Percentiles rank a stretch among this genome's conserved stretches.
phyloP scores from a whole-genome alignment of 2,113 vertebrate genomes.

The Orthochromis malagaraziensis region DNA sequence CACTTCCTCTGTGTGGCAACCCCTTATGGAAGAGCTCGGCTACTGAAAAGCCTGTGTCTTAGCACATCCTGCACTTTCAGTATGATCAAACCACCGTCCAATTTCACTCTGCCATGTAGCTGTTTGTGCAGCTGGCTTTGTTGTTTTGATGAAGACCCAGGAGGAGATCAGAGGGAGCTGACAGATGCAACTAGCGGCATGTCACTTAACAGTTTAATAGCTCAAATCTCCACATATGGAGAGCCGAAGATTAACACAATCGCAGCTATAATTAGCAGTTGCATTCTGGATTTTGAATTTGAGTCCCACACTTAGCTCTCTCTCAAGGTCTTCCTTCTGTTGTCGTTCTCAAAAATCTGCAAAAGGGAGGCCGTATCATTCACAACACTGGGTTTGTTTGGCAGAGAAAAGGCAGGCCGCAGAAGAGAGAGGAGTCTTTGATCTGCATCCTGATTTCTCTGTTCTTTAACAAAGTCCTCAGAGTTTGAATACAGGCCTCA shows the following conservation, averaged over 20 bases:
- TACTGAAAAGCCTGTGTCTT: conserved; percentile 45
- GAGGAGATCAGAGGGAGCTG: conserved; percentile 38
- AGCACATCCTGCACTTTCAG: conserved; percentile 46
- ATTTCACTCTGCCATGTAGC: conserved; percentile 19
- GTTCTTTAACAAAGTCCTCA: conserved; percentile 14
- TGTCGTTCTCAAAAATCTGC: conserved; percentile 13
- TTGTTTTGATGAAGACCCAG: conserved; percentile 53
- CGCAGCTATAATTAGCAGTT: neutral
- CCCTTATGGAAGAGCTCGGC: neutral
- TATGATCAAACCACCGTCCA: conserved; percentile 35
- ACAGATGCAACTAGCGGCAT: neutral
- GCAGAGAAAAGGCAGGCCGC: conserved; percentile 14
- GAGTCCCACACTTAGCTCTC: neutral
- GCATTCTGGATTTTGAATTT: neutral
- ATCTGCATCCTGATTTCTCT: conserved; percentile 23
- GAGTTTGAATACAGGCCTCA: conserved; percentile 49
- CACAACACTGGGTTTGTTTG: conserved; percentile 35
- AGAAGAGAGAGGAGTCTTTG: neutral
- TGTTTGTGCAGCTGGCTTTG: conserved; percentile 65
- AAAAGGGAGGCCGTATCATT: neutral
- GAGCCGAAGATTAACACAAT: neutral
- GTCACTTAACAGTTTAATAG: neutral
- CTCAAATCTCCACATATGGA: neutral
- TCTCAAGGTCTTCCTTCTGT: neutral
- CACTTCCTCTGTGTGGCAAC: conserved; percentile 44